Base-by-base conservation (phyloP, 2,113 vertebrate genomes). In the Petroica traversi region DNA sequence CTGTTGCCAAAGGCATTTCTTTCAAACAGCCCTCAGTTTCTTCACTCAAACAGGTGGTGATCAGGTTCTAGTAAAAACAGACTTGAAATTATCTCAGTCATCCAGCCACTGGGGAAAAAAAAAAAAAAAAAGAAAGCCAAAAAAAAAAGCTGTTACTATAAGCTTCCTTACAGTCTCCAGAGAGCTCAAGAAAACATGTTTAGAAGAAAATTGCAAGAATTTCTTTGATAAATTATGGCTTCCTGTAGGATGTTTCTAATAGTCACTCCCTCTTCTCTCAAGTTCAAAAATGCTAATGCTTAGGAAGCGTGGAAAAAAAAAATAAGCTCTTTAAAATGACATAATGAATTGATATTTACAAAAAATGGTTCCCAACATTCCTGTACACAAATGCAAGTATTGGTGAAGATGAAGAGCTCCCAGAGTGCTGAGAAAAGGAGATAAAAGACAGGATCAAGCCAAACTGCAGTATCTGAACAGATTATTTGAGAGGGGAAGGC, bases 31-130 rank as follows among this genome's bases (percentile, higher is more conserved):
- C 61, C 66, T 80, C 69, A 38, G 34, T 58, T 58, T 78, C 58
- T 57, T 85, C 55, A 67, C 49, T 80, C 75, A 34, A 73, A 92
- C 92, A 94, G 83, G 92, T 90, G 83, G 84, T 51, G 68, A 88
- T 91, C 81, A 78, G 43, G 38, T 76, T 77, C 85, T 71, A 69
- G 55, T 36, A 54, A 85, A 94, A 97, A 84, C 22, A 78, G 49
- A 28, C 58, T 49, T 83, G 40, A 64, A 81, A 52, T 83, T 26
- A 26, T 9, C 52, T 64, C 28, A 61, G 38, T 58, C 34, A 88
- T 26, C 36, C 51, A 73, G 34, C n/a, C 59, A 71, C 68, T 52
- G 22, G 14, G 5, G 19, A 38, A 43, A 41, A 75, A n/a, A 81
- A 80, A 67, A 19, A 51, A 11, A 38, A n/a, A 57, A 11, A 6